phyloP scores from a whole-genome alignment of 2,113 vertebrate species.

The Platichthys flesus region DNA sequence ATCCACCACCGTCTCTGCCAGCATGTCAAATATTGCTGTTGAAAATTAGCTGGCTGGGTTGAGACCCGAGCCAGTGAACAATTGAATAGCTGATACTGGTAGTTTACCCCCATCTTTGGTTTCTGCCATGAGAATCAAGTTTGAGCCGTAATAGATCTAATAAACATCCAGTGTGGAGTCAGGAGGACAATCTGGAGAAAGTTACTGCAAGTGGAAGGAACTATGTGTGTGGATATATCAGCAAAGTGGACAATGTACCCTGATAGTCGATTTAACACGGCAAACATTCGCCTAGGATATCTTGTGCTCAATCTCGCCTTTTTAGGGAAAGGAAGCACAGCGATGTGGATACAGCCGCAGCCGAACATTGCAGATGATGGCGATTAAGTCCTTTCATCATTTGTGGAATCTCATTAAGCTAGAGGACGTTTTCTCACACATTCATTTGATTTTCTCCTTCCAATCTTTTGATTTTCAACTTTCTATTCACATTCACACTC shows the following conservation, averaged over 20 bases:
- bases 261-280: too few species aligned
- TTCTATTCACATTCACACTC: neutral
- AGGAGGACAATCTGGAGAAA: too few species aligned
- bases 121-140: neutral
- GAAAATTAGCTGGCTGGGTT: neutral
- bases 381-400: neutral
- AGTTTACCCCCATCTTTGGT: conserved; percentile 4
- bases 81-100: neutral
- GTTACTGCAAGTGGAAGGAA: too few species aligned
- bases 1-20: too few species aligned
- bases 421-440: neutral
- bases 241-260: too few species aligned
- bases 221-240: too few species aligned
- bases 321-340: too few species aligned
- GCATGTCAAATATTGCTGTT: too few species aligned
- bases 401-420: neutral
- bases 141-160: neutral
- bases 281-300: too few species aligned
- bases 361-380: too few species aligned
- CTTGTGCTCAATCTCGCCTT: too few species aligned
- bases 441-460: neutral
- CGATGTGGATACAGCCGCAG: too few species aligned
- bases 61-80: neutral
- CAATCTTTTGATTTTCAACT: neutral
- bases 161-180: neutral